Conservation (phyloP, 2,797 vertebrate genomes). For the Melanitta fusca region DNA sequence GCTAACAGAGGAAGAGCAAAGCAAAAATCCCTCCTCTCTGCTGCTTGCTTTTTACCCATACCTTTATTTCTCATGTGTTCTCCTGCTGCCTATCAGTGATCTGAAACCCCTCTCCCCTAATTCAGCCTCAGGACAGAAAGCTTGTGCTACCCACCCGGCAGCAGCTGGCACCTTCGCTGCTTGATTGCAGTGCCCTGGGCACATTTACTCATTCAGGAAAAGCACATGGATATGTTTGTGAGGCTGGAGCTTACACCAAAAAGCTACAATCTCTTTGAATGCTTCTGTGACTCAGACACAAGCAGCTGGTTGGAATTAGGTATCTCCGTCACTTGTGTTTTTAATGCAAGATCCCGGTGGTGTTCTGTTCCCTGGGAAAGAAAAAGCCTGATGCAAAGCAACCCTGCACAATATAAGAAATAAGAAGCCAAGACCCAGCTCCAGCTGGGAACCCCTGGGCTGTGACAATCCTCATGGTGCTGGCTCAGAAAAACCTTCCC, state of each 20-base stretch:
- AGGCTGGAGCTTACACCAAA: background rate
- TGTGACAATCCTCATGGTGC: background rate
- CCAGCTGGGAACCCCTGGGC: background rate
- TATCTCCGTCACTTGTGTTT: background rate
- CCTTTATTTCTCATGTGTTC: background rate
- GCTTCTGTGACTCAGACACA: background rate
- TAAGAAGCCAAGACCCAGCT: background rate
- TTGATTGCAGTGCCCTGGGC: fast-evolving
- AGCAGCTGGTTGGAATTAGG: background rate
- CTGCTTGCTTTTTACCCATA: background rate
- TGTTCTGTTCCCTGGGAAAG: background rate
- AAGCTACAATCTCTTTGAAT: background rate
- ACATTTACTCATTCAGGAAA: background rate
- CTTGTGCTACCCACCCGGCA: background rate
- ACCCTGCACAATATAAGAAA: background rate
- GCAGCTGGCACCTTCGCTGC: background rate
- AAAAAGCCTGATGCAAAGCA: background rate
- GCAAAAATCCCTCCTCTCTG: background rate
- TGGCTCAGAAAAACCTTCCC: background rate
- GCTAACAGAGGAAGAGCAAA: background rate
- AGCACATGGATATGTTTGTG: fast-evolving
- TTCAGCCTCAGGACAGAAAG: background rate
- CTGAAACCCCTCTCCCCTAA: background rate
- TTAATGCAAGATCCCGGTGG: background rate
- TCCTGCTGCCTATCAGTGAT: background rate